Conservation (phyloP, 2,113 vertebrate genomes). For the Pedetes capensis region DNA sequence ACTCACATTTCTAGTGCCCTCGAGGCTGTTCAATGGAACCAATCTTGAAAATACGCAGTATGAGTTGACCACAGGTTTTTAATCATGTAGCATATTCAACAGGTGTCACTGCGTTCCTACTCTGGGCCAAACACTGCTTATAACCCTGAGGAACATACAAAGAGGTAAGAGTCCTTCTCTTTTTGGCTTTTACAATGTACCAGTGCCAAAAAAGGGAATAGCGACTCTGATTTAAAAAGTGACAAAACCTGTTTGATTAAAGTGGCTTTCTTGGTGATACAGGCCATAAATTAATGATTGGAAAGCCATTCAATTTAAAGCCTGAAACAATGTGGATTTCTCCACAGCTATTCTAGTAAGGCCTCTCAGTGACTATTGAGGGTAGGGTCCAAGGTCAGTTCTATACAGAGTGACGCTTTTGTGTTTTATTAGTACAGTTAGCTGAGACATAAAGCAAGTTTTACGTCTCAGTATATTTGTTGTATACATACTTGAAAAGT, state of each 20-base stretch:
- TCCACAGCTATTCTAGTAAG: background rate
- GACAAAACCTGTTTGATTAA: background rate
- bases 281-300: background rate
- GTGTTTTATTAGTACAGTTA: background rate
- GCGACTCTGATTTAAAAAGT: background rate
- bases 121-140: background rate
- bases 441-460: slow-evolving; percentile 18
- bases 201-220: background rate
- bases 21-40: background rate
- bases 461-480: background rate
- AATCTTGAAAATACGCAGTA: slow-evolving; percentile 12
- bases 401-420: background rate
- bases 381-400: background rate
- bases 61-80: background rate
- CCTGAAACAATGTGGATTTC: background rate
- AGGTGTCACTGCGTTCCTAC: background rate
- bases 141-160: background rate
- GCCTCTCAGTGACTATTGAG: background rate
- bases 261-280: background rate
- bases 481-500: background rate
- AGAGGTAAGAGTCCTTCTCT: background rate
- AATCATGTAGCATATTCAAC: background rate
- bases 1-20: background rate
- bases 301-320: slow-evolving; percentile 23
- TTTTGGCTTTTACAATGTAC: background rate